These are phyloP conservation scores for Ophioninae sp. DNA, from an alignment of 2,888 invertebrate species.

Conservation along the genomic window DNA sequence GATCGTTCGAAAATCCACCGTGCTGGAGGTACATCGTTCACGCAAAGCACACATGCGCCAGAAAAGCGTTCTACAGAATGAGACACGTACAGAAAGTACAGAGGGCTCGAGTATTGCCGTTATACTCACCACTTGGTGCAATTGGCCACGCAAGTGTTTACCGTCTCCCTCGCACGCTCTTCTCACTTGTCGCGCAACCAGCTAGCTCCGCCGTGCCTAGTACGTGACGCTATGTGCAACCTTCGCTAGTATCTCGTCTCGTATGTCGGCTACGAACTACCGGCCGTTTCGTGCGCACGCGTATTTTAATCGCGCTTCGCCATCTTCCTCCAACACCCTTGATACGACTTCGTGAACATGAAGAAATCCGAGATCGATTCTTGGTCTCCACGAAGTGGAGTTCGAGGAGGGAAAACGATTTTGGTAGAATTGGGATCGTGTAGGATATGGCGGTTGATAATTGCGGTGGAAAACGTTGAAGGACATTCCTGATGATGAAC, in stretches of 20 bases:
- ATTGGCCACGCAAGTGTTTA: constrained; percentile 80
- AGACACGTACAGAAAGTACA: constrained; percentile 66
- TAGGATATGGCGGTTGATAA: too few species aligned
- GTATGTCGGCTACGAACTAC: constrained; percentile 41
- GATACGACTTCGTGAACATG: background rate
- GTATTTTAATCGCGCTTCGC: constrained; percentile 31
- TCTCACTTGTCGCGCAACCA: constrained; percentile 26
- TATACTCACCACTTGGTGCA: constrained; percentile 76
- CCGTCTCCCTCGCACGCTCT: constrained; percentile 74
- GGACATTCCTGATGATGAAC: too few species aligned
- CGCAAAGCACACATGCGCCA: constrained; percentile 46
- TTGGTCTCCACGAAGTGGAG: too few species aligned
- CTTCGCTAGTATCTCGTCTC: constrained; percentile 66
- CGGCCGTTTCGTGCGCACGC: constrained; percentile 57
- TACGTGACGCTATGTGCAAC: constrained; percentile 79
- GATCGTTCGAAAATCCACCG: background rate
- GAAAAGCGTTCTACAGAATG: constrained; percentile 58
- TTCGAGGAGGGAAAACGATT: too few species aligned
- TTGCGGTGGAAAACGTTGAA: too few species aligned
- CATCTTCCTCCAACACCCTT: background rate
- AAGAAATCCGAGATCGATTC: background rate
- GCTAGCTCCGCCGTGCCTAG: constrained; percentile 42
- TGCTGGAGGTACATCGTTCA: background rate
- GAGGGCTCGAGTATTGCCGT: constrained; percentile 67
- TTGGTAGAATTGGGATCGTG: too few species aligned